Base-by-base conservation (phyloP, 1,140 invertebrate species). In the Panagrolaimus sp. region DNA sequence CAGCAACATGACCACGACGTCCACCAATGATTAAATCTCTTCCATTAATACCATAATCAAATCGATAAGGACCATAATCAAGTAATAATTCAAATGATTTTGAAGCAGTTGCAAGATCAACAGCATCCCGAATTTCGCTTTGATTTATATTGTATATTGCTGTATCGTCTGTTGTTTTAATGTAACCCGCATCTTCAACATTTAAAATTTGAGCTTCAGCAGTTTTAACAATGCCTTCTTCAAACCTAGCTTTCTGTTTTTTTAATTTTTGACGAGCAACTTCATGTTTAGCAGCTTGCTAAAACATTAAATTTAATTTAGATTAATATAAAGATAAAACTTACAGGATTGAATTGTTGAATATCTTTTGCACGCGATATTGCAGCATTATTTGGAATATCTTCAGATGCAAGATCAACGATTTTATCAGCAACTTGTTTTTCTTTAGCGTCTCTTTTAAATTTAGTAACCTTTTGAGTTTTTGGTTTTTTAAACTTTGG, bases 31-130 rank as follows among this genome's bases (percentile, higher is more conserved):
- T 77, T 68, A 97, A 85, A 84, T 92, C 88, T 69, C 93, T 86
- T 2, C 94, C 94, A 87, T 96, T 96, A 76, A 89, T 87, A 0
- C 91, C 90, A 81, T 94, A 97, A 76, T 89, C 89, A 61, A 90
- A 85, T 68, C 85, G 38, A 73, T 97, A 97, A 0, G 93, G 92
- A 0, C 93, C 94, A 88, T 92, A 86, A 9, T 85, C 77, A 27
- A 98, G 84, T 44, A 89, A 86, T 9, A 98, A 84, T 70, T 91
- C 88, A 86, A 97, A 98, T 78, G 20, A 13, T 11, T 27, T 20
- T 57, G 51, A 25, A 5, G 51, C 51, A 0, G 51, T 57, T 20
- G 51, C 51, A 20, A 57, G 27, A 27, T 57, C 51, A 27, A 57
- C 27, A n/a, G 51, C 20, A 20, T 20, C 14, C 3, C 20, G 20